These are phyloP conservation scores for Bufotes viridis DNA, from an alignment of 2,797 vertebrate genomes.

Conservation along the genomic window DNA sequence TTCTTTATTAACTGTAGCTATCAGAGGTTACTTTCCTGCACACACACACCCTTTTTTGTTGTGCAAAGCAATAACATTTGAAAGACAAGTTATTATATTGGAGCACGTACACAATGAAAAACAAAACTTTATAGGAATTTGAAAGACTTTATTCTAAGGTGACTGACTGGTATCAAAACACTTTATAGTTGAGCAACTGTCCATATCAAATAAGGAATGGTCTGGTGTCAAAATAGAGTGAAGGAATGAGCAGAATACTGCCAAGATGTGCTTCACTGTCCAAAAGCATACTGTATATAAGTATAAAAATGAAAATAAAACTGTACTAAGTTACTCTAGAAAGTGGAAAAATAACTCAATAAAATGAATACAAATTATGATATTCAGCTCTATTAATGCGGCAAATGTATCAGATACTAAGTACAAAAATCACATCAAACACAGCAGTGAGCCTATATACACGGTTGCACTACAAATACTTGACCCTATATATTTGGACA, in stretches of 20 bases:
- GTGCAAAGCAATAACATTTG: conserved; percentile 57
- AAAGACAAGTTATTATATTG: conserved; percentile 55
- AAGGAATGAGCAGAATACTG: background rate
- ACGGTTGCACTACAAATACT: no score
- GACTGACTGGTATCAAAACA: conserved; percentile 45
- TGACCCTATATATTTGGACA: no score
- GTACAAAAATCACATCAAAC: no score
- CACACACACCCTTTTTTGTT: conserved; percentile 50
- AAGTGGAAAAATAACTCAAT: no score
- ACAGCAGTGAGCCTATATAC: no score
- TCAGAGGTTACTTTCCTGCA: conserved; percentile 44
- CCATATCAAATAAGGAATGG: background rate
- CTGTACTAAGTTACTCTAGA: background rate
- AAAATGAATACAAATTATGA: no score
- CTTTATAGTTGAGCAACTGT: conserved; percentile 18
- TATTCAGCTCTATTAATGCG: no score
- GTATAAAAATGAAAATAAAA: background rate
- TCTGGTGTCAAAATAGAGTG: background rate
- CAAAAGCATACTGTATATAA: no score
- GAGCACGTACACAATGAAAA: conserved; percentile 7
- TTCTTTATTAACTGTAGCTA: conserved; percentile 53
- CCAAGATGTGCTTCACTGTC: background rate
- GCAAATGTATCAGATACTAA: no score
- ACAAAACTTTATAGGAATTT: conserved; percentile 34
- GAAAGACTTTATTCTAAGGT: conserved; percentile 21